phyloP scores from a whole-genome alignment of 2,113 vertebrate species.

The Myotis yumanensis region DNA sequence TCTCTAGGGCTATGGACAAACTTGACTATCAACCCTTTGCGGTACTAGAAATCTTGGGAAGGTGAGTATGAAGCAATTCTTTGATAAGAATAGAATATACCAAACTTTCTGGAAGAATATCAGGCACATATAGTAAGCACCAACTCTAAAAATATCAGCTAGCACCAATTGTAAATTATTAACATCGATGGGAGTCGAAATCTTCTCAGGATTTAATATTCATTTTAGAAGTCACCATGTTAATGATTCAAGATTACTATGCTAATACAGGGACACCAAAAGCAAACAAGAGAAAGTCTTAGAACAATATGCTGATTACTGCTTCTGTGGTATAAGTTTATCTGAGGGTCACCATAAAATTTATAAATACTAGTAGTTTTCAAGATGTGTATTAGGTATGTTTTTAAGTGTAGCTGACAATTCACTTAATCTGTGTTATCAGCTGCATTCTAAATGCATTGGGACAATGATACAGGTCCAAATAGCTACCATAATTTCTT shows the following conservation, averaged over 20 bases:
- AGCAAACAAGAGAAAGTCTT: neutral
- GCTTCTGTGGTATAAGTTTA: neutral
- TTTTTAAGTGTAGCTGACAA: neutral
- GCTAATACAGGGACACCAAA: neutral
- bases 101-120: neutral
- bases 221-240: neutral
- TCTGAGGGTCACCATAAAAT: neutral
- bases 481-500: neutral
- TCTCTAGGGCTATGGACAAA: neutral
- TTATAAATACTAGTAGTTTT: neutral
- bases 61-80: neutral
- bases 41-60: neutral
- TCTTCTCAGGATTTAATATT: neutral
- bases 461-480: neutral
- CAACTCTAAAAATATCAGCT: neutral
- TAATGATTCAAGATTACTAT: neutral
- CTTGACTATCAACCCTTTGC: neutral
- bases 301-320: neutral
- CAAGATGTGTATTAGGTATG: neutral
- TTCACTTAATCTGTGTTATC: neutral
- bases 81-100: neutral
- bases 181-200: neutral
- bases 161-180: neutral
- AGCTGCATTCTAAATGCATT: neutral
- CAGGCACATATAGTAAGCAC: neutral